A percentile compares a stretch with the other conserved stretches of the same genome.
phyloP scores from a whole-genome alignment of 2,797 vertebrate species.

The Falco berigora region DNA sequence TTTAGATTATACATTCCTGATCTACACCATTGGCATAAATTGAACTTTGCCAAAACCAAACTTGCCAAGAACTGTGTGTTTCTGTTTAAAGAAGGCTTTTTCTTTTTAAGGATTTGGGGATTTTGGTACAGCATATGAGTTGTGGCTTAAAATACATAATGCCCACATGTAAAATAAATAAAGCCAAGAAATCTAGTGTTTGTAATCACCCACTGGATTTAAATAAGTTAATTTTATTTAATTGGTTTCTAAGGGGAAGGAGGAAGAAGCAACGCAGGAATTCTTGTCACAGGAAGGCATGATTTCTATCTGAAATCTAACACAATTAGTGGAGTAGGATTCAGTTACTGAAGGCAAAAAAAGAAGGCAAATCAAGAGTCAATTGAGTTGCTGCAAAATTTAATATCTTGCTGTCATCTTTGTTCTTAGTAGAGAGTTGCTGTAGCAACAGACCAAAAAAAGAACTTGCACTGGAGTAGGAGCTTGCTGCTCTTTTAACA shows the following conservation, averaged over 20 bases:
- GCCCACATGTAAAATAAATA: background rate
- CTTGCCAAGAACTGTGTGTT: background rate
- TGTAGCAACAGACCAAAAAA: slow-evolving; percentile 68
- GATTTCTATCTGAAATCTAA: slow-evolving; percentile 49
- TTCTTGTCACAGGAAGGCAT: slow-evolving; percentile 17
- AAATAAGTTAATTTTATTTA: background rate
- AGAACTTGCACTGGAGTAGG: slow-evolving; percentile 53
- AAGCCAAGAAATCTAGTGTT: background rate
- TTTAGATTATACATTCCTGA: background rate
- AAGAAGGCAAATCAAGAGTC: slow-evolving; percentile 53
- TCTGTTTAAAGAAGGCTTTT: background rate
- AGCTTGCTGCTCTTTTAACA: slow-evolving; percentile 41
- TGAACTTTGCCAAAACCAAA: background rate
- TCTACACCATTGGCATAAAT: background rate
- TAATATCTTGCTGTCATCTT: slow-evolving; percentile 71
- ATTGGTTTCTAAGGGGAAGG: slow-evolving; percentile 32
- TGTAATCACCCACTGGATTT: background rate
- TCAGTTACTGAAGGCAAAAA: slow-evolving; percentile 41
- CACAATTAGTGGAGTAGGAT: slow-evolving; percentile 38
- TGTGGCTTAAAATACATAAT: background rate
- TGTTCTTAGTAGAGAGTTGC: slow-evolving; percentile 68
- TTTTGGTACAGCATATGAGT: background rate
- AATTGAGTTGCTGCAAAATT: slow-evolving; percentile 68
- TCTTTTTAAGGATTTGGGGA: background rate
- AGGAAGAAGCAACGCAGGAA: background rate